Conservation (phyloP, 2,113 vertebrate species). For the Uria aalge region DNA sequence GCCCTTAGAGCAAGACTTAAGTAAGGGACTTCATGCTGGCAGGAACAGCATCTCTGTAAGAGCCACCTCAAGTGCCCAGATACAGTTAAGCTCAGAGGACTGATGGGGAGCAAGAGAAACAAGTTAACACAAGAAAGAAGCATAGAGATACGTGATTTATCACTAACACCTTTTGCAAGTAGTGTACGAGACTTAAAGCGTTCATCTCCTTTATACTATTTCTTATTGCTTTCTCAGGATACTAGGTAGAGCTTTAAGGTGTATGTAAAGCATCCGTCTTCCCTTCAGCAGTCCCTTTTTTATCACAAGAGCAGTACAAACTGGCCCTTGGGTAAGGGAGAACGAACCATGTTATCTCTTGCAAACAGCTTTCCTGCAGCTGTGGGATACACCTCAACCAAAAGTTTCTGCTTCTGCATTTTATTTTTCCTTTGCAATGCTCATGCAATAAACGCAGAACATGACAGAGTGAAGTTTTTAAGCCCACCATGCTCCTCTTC, state of each 20-base stretch:
- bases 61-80: neutral
- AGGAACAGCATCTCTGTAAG: neutral
- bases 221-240: neutral
- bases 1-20: neutral
- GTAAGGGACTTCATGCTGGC: neutral
- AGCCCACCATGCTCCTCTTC: neutral
- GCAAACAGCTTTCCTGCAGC: conserved; percentile 4
- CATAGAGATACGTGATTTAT: neutral
- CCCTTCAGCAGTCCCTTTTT: neutral
- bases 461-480: neutral
- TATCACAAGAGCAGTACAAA: neutral
- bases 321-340: neutral
- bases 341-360: conserved; percentile 3
- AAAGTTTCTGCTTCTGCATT: neutral
- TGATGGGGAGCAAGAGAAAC: neutral
- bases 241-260: neutral
- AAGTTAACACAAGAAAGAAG: neutral
- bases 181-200: neutral
- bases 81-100: neutral
- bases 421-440: neutral
- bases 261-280: neutral
- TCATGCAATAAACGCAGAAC: neutral
- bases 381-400: neutral
- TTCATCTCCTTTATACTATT: neutral
- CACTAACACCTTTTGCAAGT: neutral